A percentile compares a stretch with the other conserved stretches of the same genome.
Conservation (phyloP, 2,113 vertebrate species). For the Pseudorectes ferrugineus region DNA sequence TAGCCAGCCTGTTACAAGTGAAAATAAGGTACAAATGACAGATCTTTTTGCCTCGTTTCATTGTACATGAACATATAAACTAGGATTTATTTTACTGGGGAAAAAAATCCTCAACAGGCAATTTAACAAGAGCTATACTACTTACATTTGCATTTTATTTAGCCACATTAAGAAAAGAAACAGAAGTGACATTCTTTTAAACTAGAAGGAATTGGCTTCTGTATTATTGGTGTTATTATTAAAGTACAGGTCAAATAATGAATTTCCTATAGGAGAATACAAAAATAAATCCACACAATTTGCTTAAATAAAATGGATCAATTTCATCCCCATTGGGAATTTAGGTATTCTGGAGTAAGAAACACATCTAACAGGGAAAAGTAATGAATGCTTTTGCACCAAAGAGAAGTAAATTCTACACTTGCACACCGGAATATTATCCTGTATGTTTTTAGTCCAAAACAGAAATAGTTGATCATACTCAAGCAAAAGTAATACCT, state of each 20-base stretch:
- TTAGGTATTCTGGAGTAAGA: neutral
- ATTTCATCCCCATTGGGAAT: neutral
- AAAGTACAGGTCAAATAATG: neutral
- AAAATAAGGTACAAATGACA: neutral
- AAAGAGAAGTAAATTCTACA: neutral
- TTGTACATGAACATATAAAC: neutral
- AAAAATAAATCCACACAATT: neutral
- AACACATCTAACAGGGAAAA: neutral
- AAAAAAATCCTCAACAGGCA: neutral
- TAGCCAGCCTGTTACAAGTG: neutral
- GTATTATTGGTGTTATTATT: neutral
- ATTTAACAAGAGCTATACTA: neutral
- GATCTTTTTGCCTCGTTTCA: neutral
- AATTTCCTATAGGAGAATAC: neutral
- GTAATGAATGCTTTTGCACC: neutral
- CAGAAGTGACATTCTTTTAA: neutral
- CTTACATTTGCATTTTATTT: neutral
- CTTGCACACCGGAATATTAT: neutral
- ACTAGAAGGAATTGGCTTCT: neutral
- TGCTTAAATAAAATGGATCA: neutral
- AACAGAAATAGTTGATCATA: neutral
- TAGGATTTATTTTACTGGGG: neutral
- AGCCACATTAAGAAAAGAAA: neutral
- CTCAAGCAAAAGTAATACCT: neutral
- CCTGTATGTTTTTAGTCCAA: neutral